A percentile compares a stretch with the other conserved stretches of the same genome.
phyloP scores from a whole-genome alignment of 2,113 vertebrate species.

The Bambusicola thoracicus region DNA sequence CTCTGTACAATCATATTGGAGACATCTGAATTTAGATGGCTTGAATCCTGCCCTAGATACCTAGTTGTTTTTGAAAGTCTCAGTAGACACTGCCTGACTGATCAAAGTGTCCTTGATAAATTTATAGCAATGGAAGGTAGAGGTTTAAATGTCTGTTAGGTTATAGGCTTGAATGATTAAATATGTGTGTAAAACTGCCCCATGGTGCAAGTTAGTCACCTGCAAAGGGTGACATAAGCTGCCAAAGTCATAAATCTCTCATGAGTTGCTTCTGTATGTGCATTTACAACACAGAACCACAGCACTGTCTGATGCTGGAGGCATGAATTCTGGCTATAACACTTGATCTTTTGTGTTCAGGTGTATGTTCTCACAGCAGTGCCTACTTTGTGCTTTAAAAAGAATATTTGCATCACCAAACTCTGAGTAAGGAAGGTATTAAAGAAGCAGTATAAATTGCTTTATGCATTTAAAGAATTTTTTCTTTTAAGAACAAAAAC shows the following conservation, averaged over 20 bases:
- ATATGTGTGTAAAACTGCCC: not conserved
- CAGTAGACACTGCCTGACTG: not conserved
- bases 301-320: not conserved
- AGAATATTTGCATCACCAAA: not conserved
- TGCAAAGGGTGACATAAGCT: not conserved
- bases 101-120: not conserved
- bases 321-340: not conserved
- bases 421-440: not conserved
- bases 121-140: not conserved
- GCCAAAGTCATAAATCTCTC: slow-evolving; percentile 8
- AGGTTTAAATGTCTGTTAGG: not conserved
- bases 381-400: not conserved
- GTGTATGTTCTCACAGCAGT: not conserved
- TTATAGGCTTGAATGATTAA: slow-evolving; percentile 12
- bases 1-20: not conserved
- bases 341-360: not conserved
- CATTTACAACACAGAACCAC: not conserved
- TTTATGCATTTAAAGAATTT: not conserved
- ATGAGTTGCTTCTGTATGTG: not conserved
- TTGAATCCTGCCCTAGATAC: not conserved
- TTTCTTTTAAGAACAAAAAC: not conserved
- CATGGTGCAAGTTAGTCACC: not conserved
- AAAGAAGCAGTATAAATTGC: not conserved
- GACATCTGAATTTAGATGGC: not conserved
- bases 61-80: not conserved